Evolutionary conservation across 1,140 invertebrate species (phyloP), one percentile per base, ranked within the genome.

Genomic region (Zaprionus nigranus): DNA sequence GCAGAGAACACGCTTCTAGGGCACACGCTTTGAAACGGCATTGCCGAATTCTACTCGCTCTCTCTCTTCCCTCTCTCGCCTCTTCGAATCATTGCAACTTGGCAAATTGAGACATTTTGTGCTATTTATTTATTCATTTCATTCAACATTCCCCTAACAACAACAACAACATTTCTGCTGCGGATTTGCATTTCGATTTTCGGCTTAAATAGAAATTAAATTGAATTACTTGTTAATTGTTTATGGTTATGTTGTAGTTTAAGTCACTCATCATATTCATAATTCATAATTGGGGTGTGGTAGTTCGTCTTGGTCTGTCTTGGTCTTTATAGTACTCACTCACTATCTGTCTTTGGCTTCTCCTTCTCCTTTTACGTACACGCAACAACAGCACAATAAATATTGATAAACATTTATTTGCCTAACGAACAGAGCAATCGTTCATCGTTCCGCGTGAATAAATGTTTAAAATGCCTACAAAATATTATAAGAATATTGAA

Each of bases 401-500:
- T 85, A 81, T 81, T 86, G 67, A 75, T 72, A 64, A 75, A 81
- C 82, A 82, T 75, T 78, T 75, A 72, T 78, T 82, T 71, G 63
- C 64, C 40, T 53, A 61, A 56, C 34, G 49, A 59, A 51, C 75
- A 75, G 65, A 62, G 40, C 40, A 17, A 57, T 67, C 79, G 82
- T 74, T 88, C 64, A n/a, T 67, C 79, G 82, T 74, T 90, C 74
- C 79, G 85, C 74, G 81, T 90, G 81, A 90, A 79, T 81, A 84
- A 83, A 78, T 87, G 76, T 78, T 75, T 71, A 73, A 87, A 73
- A 67, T 67, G 58, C 57, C 51, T 60, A 58, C 30, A 54, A 66
- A 46, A 36, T 64, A 76, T 76, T 70, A 75, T 53, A 80, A 70
- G 60, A 81, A 68, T 58, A 40, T 40, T 24, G 20, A 49, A 67